Evolutionary conservation across 30 jellyfish, hydroid and myxozoan genomes (phyloP), one percentile per base, ranked within the genome.

Genomic region (Cassiopea xamachana): DNA sequence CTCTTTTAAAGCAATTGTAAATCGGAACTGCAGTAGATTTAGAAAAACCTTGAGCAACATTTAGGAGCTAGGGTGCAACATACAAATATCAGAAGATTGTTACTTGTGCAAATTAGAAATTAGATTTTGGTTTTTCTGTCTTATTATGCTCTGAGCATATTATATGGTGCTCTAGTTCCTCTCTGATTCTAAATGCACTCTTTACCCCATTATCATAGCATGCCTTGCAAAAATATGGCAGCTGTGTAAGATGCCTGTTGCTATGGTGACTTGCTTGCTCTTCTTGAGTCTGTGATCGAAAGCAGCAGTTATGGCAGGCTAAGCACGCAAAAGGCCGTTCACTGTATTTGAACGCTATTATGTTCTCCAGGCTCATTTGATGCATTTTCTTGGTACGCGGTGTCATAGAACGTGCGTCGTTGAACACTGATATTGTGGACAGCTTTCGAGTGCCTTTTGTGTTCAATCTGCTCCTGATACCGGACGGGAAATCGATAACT

Each of bases 201-300:
- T 51, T 86, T 2, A 73, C 13, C 16, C 93, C 93, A 15, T 15
- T 18, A 17, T 75, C 69, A 7, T 73, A 62, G 60, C 93, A 86
- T 1, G 86, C 44, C 67, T 43, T 44, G 43, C 93, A 86, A 60
- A 86, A 60, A 69, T 50, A 86, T 14, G 93, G 93, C 18, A 68
- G 60, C 71, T 59, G 79, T 1, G 87, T 73, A 71, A 51, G 75
- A 61, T 86, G 93, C 8, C 15, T 70, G 19, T 75, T 73, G 62
- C 39, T 44, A 58, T 86, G 93, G 44, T 86, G 93, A 5, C 48
- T 77, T 1, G 67, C 87, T 50, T 86, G 93, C 87, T 86, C 93
- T 59, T 86, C 77, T 14, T 6, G 48, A 13, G 87, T 86, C 74
- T 86, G 86, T n/a, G 93, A 86, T 19, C 93, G 64, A 45, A 73